Evolutionary conservation across 2,113 vertebrate species (phyloP).

Genomic region (Paracanthobrama guichenoti): DNA sequence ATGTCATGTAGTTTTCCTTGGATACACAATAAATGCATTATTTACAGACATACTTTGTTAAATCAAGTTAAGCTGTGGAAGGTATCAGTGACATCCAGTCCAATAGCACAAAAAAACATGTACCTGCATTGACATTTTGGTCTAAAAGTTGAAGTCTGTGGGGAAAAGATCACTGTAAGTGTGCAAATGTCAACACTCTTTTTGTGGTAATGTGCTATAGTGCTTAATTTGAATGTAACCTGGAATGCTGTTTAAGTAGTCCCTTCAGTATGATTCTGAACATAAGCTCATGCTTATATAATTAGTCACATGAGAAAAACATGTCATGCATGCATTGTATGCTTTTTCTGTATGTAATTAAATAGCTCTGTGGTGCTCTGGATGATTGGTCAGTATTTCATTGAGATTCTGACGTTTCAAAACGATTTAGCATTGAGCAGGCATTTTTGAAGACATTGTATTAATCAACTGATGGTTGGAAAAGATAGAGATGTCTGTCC

Average conservation of each 20-base stretch:
- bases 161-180: not conserved
- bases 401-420: not conserved
- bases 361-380: not conserved
- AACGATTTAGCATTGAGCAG: not conserved
- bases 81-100: not conserved
- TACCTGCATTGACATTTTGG: not conserved
- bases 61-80: too few relatives aligned
- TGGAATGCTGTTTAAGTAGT: not conserved
- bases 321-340: not conserved
- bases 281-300: not conserved
- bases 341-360: not conserved
- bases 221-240: not conserved
- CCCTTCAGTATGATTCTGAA: not conserved
- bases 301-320: not conserved
- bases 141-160: not conserved
- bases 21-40: not conserved
- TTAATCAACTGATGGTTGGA: not conserved
- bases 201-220: not conserved
- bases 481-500: not conserved
- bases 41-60: not conserved
- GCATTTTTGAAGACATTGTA: not conserved
- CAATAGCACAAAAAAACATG: too few relatives aligned
- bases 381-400: not conserved
- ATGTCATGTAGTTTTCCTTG: not conserved
- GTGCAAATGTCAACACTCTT: not conserved